phyloP scores from a whole-genome alignment of 2,113 vertebrate species.

The Zootoca vivipara region DNA sequence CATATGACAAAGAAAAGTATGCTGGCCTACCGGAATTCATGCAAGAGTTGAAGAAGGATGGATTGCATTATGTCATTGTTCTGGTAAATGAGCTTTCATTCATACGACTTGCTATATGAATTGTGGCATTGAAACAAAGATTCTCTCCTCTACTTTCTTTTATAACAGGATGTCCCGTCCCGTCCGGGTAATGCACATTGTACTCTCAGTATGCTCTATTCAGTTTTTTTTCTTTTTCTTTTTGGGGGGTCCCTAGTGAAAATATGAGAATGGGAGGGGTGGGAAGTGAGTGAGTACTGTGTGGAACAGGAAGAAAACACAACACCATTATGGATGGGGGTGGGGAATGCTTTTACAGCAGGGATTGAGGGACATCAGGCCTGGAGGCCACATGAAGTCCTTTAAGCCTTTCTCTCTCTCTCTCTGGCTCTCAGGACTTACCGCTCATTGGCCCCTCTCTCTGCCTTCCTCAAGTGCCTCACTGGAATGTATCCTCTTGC shows the following conservation, averaged over 20 bases:
- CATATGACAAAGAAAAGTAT: conserved; percentile 83
- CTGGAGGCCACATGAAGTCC: too few relatives aligned
- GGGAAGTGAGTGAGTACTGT: too few relatives aligned
- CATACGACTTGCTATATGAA: background rate
- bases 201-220: background rate
- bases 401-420: too few relatives aligned
- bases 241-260: background rate
- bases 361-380: too few relatives aligned
- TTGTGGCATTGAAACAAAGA: background rate
- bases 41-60: conserved; percentile 81
- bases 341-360: background rate
- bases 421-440: too few relatives aligned
- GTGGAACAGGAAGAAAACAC: too few relatives aligned
- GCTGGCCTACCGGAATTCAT: conserved; percentile 80
- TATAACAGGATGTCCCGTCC: background rate
- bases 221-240: background rate
- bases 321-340: background rate
- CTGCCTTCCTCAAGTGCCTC: too few relatives aligned
- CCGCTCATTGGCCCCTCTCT: too few relatives aligned
- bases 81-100: conserved; percentile 72
- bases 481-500: too few relatives aligned
- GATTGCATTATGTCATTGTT: conserved; percentile 84
- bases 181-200: background rate
- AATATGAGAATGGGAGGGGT: background rate
- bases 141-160: accelerated